Evolutionary conservation across 2,113 vertebrate species (phyloP).

Genomic region (Phalacrocorax carbo): DNA sequence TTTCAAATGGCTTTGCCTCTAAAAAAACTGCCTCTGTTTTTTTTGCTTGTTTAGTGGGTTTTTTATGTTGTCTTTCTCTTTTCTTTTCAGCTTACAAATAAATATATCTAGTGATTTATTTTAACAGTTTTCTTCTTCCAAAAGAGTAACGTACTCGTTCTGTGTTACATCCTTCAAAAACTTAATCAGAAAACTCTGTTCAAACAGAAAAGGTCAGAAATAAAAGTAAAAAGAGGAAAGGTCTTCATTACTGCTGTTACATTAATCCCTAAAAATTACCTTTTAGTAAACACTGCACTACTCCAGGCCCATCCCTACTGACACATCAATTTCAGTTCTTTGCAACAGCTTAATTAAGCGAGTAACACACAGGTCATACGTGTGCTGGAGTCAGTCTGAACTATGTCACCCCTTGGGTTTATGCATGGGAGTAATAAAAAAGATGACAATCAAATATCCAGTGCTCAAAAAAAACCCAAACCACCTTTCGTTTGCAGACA

Average conservation of each 20-base stretch:
- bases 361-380: accelerated
- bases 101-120: neutral
- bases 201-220: neutral
- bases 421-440: neutral
- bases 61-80: neutral
- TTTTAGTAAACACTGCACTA: neutral
- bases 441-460: neutral
- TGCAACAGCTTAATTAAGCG: neutral
- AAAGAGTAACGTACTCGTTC: neutral
- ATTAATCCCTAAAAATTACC: constrained; percentile 1
- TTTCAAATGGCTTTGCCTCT: constrained; percentile 10
- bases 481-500: neutral
- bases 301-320: neutral
- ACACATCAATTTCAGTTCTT: neutral
- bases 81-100: constrained; percentile 4
- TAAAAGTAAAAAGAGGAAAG: neutral
- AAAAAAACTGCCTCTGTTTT: neutral
- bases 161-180: neutral
- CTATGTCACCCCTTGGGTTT: neutral
- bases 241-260: neutral
- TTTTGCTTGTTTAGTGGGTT: neutral
- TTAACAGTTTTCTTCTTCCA: neutral
- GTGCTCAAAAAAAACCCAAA: neutral
- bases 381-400: neutral
- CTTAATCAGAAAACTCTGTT: neutral